These are phyloP conservation scores for Hiodon alosoides DNA, from an alignment of 2,113 vertebrate species.

Conservation along the genomic window DNA sequence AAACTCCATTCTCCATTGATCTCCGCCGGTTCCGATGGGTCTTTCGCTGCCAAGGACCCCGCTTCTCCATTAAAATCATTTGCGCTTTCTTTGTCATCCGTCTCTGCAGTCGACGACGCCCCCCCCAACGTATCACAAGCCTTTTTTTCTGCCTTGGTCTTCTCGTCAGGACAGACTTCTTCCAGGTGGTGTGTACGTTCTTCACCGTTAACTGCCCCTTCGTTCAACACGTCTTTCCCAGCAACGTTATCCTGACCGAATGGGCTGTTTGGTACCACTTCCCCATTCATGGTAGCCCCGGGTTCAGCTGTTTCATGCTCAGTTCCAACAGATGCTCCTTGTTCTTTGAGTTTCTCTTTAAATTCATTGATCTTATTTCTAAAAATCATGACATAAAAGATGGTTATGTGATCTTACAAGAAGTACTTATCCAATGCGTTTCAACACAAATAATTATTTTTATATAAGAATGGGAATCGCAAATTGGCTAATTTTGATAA, in stretches of 20 bases:
- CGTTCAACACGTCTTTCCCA: constrained; percentile 36
- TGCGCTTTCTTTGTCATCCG: no score
- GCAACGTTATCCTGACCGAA: constrained; percentile 29
- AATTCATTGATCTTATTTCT: constrained; percentile 50
- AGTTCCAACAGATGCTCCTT: constrained; percentile 46
- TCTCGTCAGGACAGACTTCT: constrained; percentile 16
- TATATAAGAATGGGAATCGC: no score
- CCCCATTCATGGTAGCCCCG: background rate
- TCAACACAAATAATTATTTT: no score
- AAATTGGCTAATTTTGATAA: no score
- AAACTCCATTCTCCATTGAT: background rate
- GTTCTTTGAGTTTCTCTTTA: constrained; percentile 56
- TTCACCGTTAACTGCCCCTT: constrained; percentile 14
- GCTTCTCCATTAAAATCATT: background rate
- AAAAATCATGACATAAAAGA: constrained; percentile 2
- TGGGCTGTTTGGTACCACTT: background rate
- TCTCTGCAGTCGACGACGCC: background rate
- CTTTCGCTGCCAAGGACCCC: background rate
- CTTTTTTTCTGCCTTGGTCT: background rate
- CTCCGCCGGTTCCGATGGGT: background rate
- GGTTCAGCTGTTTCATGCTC: constrained; percentile 39
- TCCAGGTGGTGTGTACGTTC: background rate
- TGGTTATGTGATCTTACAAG: no score
- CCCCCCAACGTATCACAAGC: background rate
- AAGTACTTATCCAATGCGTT: no score